Base-by-base conservation (phyloP, 2,888 invertebrate genomes). In the Drosophila lacicola region DNA sequence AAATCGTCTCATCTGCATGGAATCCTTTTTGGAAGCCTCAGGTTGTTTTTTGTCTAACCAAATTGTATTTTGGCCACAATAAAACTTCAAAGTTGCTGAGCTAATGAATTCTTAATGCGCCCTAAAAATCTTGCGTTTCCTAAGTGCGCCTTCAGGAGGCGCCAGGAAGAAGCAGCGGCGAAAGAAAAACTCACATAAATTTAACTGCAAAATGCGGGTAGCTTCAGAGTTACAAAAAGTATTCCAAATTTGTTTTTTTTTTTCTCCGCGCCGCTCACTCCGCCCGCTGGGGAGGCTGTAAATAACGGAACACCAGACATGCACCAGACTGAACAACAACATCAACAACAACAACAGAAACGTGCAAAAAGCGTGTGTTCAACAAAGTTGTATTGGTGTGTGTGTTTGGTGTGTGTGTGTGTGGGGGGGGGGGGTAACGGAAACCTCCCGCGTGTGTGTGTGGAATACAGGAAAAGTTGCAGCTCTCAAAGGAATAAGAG, bases 231-330 rank as follows among this genome's bases (percentile, higher is more conserved):
- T 46, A 34, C 34, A 41, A 33, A 42, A 58, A 44, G 51, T 61
- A 47, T 46, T 58, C 25, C 19, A 29, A 44, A 51, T 41, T 50
- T 41, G 41, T 50, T 39, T 37, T 47, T 41, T 37, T 50, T 39
- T 29, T 14, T 9, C 14, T 5, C 17, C 37, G 33, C 42, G 47
- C 41, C 41, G 61, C 14, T 14, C 13, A 9, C 53, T 29, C 9
- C 13, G 4, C 9, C 33, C 61, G 49, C 45, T 63, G 78, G 78
- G 79, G 79, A 86, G 74, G 87, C 81, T 86, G 85, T 86, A 86
- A 88, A 88, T 86, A 86, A 83, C 83, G 67, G 64, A 84, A 74
- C 78, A 79, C 79, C 84, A 86, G 85, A 86, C 85, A 83, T 64
- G 75, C 74, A 66, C 74, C 89, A 86, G 89, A 88, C 85, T 83